Conservation (phyloP, 2,888 invertebrate genomes). For the Pyrrhosoma nymphula region DNA sequence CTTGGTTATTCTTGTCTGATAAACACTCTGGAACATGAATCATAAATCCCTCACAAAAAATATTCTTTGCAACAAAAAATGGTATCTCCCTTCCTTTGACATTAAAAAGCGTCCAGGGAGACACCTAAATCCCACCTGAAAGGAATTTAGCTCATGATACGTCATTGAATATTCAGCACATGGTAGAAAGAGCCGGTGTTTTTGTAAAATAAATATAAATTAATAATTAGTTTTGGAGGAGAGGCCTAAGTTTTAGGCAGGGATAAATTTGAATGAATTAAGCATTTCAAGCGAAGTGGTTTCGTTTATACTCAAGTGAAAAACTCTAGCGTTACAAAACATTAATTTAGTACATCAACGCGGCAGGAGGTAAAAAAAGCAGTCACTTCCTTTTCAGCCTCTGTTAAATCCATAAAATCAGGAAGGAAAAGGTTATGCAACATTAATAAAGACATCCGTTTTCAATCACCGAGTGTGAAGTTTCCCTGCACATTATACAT, state of each 20-base stretch:
- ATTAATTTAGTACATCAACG: neutral
- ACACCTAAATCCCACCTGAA: neutral
- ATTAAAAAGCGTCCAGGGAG: neutral
- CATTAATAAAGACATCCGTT: slow-evolving; percentile 20
- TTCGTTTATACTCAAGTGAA: neutral
- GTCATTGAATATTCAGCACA: slow-evolving; percentile 16
- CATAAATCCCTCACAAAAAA: neutral
- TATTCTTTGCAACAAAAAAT: neutral
- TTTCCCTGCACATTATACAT: neutral
- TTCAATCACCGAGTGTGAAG: neutral
- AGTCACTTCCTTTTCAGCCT: neutral
- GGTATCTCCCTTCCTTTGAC: neutral
- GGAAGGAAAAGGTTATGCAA: neutral
- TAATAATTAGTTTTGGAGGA: neutral
- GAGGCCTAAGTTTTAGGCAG: neutral
- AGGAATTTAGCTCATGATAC: neutral
- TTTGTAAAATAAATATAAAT: neutral
- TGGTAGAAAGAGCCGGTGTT: neutral
- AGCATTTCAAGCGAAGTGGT: neutral
- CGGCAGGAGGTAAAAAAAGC: neutral
- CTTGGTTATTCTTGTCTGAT: too few species aligned
- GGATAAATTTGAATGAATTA: neutral
- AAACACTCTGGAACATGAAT: neutral
- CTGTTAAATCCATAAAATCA: neutral
- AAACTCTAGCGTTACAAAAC: neutral